phyloP scores from a whole-genome alignment of 2,797 vertebrate species.

The Coregonus suidteri region DNA sequence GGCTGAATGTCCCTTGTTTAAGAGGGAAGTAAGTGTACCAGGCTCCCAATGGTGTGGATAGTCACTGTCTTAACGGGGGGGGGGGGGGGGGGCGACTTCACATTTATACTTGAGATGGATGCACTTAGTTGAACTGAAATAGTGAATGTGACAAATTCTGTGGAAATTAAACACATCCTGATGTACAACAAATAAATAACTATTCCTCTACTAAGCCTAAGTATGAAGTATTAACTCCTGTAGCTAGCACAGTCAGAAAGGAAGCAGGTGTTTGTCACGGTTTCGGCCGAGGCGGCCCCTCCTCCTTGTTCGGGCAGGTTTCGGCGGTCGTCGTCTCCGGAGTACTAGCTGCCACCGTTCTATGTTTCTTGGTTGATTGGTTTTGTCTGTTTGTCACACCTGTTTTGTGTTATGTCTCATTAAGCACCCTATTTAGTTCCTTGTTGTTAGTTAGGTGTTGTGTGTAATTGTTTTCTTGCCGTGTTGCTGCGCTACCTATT shows the following conservation, averaged over 20 bases:
- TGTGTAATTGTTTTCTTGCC: too few species aligned
- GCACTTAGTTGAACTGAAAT: neutral
- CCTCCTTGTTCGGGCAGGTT: too few species aligned
- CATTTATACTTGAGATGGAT: neutral
- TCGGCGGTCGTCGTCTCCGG: too few species aligned
- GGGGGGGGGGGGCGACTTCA: neutral
- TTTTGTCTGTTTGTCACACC: too few species aligned
- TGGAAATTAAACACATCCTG: neutral
- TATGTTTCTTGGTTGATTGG: too few species aligned
- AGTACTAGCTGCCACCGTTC: too few species aligned
- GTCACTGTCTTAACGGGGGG: neutral
- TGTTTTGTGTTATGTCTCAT: too few species aligned
- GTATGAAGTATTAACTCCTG: neutral
- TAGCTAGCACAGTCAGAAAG: neutral
- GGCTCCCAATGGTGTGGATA: neutral
- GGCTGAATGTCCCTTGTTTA: neutral
- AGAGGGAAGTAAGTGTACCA: neutral
- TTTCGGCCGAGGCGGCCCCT: too few species aligned
- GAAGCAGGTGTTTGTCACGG: too few species aligned
- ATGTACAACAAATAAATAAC: neutral
- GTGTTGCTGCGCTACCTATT: too few species aligned
- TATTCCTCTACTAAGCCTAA: neutral
- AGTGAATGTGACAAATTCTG: neutral
- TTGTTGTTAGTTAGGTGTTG: too few species aligned
- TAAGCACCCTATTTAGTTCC: too few species aligned